Percentiles rank a stretch among this genome's conserved stretches.
Evolutionary conservation across 2,888 invertebrate species (phyloP).

Genomic region (Trilocha varians): DNA sequence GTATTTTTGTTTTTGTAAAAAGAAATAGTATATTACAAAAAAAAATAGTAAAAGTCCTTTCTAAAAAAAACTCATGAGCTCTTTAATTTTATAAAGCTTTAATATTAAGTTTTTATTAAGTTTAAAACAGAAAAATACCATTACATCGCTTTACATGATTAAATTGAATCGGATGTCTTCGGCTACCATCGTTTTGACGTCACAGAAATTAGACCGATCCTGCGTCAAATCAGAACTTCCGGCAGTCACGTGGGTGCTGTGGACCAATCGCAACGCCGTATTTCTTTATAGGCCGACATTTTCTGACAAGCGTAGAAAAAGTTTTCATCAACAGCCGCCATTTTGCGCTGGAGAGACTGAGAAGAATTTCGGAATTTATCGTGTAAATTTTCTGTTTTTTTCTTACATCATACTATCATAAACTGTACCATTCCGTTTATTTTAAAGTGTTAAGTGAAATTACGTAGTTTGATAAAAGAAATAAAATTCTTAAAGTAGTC

Average conservation of each 20-base stretch:
- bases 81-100: too few species aligned
- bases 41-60: too few species aligned
- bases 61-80: too few species aligned
- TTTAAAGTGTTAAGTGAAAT: slow-evolving; percentile 74
- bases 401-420: slow-evolving; percentile 72
- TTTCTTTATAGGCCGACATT: slow-evolving; percentile 71
- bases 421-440: slow-evolving; percentile 74
- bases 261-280: slow-evolving; percentile 56
- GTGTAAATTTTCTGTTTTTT: slow-evolving; percentile 78
- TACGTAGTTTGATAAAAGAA: slow-evolving; percentile 57
- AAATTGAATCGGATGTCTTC: slow-evolving; percentile 39
- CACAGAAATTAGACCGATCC: slow-evolving; percentile 59
- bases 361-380: slow-evolving; percentile 83
- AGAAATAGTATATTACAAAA: too few species aligned
- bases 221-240: slow-evolving; percentile 62
- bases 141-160: slow-evolving; percentile 27
- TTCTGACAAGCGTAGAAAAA: slow-evolving; percentile 96
- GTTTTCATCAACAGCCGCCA: slow-evolving; percentile 96
- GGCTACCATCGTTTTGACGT: slow-evolving; percentile 56
- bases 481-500: slow-evolving; percentile 62
- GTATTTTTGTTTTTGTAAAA: slow-evolving; percentile 11
- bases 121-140: background rate
- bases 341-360: slow-evolving; percentile 88
- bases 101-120: background rate
- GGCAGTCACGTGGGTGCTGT: slow-evolving; percentile 62